Base-by-base conservation (phyloP, 2,888 invertebrate species). In the Chironomus tentans region DNA sequence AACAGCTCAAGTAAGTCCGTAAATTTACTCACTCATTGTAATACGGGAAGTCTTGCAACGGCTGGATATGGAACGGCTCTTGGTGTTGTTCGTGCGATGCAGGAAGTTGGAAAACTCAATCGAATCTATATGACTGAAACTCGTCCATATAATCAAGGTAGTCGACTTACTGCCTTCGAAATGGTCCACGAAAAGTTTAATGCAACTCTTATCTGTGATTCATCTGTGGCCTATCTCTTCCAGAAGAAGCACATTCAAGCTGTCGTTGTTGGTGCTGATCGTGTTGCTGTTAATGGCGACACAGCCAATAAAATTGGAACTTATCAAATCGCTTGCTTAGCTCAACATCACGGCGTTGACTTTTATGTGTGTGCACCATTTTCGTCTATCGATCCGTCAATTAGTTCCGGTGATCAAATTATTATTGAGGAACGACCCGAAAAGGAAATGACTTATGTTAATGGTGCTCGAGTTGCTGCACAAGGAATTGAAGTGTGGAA, bases 271-370 rank as follows among this genome's bases (percentile, higher is more conserved):
- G 99, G 98, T 18, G 98, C 98, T 70, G 99, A 99, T 83, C 88
- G 98, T 82, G 95, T 97, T 47, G 95, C 94, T 13, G 90, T 92
- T 2, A 99, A 99, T 84, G 99, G 99, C 0, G 98, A 99, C 83
- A 98, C 98, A 0, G 98, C 98, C 0, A 99, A 99, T 83, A 99
- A 99, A 88, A 97, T 98, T 81, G 98, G 97, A 80, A 96, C 96
- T 13, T 96, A 95, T 82, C 95, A 96, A 87, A 92, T 98, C 81
- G 97, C 98, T 0, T 92, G 98, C 70, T 87, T 93, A 68, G 97
- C 98, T 0, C 92, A 93, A 81, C 86, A 95, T 83, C 97, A 98
- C 82, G 88, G 88, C 47, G 92, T 98, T 77, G 96, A 97, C 76
- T 98, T 99, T 84, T 98, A 94, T 83, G 91, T 98, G 22, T 97